Conservation (phyloP, 2,888 invertebrate genomes). For the Rhodophaea formosa region DNA sequence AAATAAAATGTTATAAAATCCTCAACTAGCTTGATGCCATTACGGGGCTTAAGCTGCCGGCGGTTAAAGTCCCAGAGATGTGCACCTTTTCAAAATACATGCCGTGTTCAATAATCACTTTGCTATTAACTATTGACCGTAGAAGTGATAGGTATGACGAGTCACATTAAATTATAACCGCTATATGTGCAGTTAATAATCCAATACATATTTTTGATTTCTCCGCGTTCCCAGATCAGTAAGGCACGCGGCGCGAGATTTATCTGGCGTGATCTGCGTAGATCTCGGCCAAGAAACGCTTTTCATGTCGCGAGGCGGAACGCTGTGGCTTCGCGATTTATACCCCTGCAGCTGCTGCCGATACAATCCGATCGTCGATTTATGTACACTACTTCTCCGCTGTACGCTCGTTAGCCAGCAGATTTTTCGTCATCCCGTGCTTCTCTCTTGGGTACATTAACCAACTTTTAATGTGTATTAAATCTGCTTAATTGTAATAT, state of each 20-base stretch:
- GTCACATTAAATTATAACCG: conserved; percentile 1
- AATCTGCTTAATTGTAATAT: conserved; percentile 18
- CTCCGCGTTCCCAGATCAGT: conserved; percentile 39
- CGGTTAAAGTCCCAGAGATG: too few relatives aligned
- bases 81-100: too few relatives aligned
- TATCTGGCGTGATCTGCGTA: conserved; percentile 55
- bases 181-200: conserved; percentile 24
- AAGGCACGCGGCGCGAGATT: conserved; percentile 49
- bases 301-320: conserved; percentile 69
- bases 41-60: too few relatives aligned
- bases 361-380: conserved; percentile 50
- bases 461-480: too few relatives aligned
- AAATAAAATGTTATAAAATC: too few relatives aligned
- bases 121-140: background rate
- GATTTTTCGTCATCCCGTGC: background rate
- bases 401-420: conserved; percentile 34
- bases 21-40: too few relatives aligned
- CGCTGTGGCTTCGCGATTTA: conserved; percentile 51
- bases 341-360: conserved; percentile 46
- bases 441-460: background rate
- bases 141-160: background rate
- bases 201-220: conserved; percentile 39
- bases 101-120: too few relatives aligned
- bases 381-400: conserved; percentile 36
- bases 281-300: conserved; percentile 63